Evolutionary conservation across 2,113 vertebrate genomes (phyloP), one percentile per base, ranked within the genome.

Genomic region (Ploceus nigricollis): DNA sequence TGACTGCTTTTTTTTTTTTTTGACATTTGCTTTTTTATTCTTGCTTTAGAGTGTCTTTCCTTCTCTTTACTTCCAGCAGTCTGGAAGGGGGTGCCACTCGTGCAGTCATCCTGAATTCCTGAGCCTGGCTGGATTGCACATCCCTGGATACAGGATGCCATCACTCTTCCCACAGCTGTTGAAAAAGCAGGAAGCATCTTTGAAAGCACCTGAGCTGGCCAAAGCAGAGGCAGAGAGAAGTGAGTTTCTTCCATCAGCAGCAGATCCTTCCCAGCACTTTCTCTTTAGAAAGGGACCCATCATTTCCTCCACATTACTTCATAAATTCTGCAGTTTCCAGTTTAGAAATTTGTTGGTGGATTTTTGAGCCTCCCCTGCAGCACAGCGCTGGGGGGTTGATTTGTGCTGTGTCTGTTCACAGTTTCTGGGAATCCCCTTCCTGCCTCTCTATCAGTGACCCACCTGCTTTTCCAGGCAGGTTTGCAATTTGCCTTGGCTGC

Each of bases 91-190:
- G 4, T 76, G 44, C 13, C 35, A 19, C 37, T 56, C 3, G 1
- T 21, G 28, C 4, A 4, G 8, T 7, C 45, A 21, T 1, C 7
- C 11, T 6, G 20, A 77, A 47, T 48, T 69, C 54, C 31, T 56
- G 24, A 64, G 57, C 56, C 71, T 35, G 53, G n/a, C 72, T 60
- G 30, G 37, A 14, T 33, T 60, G 3, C 19, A 11, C 58, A 53
- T 2, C 22, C 54, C 57, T 47, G 39, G 27, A 3, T 39, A 12
- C 13, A 2, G 19, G 57, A 11, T 28, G 18, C 37, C 1, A 0
- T 3, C 5, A 44, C n/a, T 77, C 31, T 76, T 77, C 50, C 54
- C 50, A 24, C 9, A 48, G 31, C 31, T 77, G 15, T 11, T 68
- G 53, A 31, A 60, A 87, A 71, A 75, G 23, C 33, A 33, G 3